phyloP scores from a whole-genome alignment of 2,888 invertebrate genomes.

The Oxycera nigricornis region DNA sequence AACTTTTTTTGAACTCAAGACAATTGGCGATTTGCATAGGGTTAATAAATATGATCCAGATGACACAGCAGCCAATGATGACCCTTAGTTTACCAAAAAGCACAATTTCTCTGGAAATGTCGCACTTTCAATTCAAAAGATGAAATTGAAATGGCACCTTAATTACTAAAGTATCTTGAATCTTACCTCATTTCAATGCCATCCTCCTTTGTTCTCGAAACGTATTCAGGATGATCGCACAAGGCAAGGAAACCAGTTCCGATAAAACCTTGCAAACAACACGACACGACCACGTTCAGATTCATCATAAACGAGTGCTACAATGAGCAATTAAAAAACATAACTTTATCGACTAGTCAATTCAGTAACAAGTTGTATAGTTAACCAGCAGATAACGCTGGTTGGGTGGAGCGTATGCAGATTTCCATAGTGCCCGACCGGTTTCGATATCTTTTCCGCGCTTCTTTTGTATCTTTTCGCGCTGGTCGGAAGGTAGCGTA shows the following conservation, averaged over 20 bases:
- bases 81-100: too few species aligned
- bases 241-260: background rate
- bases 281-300: too few species aligned
- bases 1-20: too few species aligned
- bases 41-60: too few species aligned
- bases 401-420: constrained; percentile 17
- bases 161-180: too few species aligned
- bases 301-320: constrained; percentile 1
- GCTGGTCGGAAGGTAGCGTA: background rate
- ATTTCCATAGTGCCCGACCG: constrained; percentile 3
- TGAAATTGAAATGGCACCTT: too few species aligned
- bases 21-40: too few species aligned
- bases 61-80: too few species aligned
- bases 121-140: too few species aligned
- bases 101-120: too few species aligned
- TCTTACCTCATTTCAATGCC: too few species aligned
- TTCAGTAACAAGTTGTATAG: constrained; percentile 19
- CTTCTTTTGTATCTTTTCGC: background rate
- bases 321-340: constrained; percentile 23
- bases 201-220: background rate
- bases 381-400: constrained; percentile 1
- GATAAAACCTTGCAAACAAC: background rate
- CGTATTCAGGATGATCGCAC: background rate
- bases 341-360: constrained; percentile 4
- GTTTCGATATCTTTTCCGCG: background rate